Base-by-base conservation (phyloP, 2,797 vertebrate genomes). In the Peromyscus melanophrys region DNA sequence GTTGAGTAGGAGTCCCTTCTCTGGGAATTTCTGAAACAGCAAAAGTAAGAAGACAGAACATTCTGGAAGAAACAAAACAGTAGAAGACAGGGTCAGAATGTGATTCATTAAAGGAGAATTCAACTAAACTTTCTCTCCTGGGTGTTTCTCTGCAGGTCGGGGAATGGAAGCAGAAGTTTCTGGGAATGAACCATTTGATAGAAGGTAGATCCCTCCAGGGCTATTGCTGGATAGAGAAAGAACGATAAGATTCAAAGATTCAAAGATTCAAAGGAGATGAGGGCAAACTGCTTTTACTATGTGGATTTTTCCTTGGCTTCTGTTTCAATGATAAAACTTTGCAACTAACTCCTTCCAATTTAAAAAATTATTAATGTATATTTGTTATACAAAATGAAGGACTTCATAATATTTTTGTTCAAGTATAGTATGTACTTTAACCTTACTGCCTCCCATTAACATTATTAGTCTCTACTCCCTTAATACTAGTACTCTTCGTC, bases 81-180 rank as follows among this genome's bases (percentile, higher is more conserved):
- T 59, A 84, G 75, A 94, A 84, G 21, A 89, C 23, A 81, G 80
- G 19, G 23, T 87, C 40, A 95, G 34, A 95, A 63, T 89, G 29
- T 88, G 17, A 88, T 67, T 96, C 1, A 21, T 91, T 65, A 88
- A 92, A 84, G 40, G 40, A 52, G 67, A 59, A 73, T n/a, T 89
- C 78, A 78, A 59, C 43, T 80, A 92, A 63, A 43, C 6, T 25
- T 77, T 76, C 3, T 67, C 21, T 59, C 23, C 84, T 85, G 52
- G 46, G 71, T 67, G 23, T 87, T 89, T 94, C 82, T 88, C 37
- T 89, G 34, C 89, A 69, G 34, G 11, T 23, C 55, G 23, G 88
- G 29, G 34, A 73, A 84, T 75, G 25, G 78, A 87, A 84, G 57
- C 55, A 94, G 31, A 91, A 87, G 61, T 83, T 91, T 95, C 59